These are phyloP conservation scores for Arrhopalites spinosus DNA, from an alignment of 2,888 invertebrate genomes.

Conservation along the genomic window DNA sequence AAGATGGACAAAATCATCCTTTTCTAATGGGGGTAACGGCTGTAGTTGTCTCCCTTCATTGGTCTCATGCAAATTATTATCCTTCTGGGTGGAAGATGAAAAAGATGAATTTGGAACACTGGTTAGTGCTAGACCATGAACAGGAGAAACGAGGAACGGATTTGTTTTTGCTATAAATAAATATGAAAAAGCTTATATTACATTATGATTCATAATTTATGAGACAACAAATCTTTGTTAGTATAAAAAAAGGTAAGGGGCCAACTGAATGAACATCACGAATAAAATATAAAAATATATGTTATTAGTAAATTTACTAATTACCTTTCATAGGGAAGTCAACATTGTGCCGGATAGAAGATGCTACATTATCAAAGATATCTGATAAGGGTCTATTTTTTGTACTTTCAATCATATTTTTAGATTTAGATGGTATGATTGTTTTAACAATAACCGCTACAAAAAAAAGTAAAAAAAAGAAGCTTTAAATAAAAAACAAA, in stretches of 20 bases:
- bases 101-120: background rate
- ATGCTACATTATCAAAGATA: conserved; percentile 32
- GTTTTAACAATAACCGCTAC: too few species aligned
- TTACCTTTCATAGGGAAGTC: conserved; percentile 47
- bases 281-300: too few species aligned
- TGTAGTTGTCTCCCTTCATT: background rate
- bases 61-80: background rate
- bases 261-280: too few species aligned
- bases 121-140: too few species aligned
- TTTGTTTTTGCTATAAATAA: conserved; percentile 42
- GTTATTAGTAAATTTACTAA: too few species aligned
- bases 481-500: too few species aligned
- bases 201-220: too few species aligned
- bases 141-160: conserved; percentile 45
- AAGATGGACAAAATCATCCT: conserved; percentile 47
- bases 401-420: background rate
- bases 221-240: too few species aligned
- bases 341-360: conserved; percentile 43
- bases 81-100: background rate
- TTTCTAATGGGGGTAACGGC: background rate
- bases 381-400: conserved; percentile 3
- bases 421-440: background rate
- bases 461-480: too few species aligned
- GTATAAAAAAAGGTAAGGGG: too few species aligned
- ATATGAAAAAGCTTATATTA: too few species aligned